These are phyloP conservation scores for Sebastes hubbsi DNA, from an alignment of 2,797 vertebrate species.

Conservation along the genomic window DNA sequence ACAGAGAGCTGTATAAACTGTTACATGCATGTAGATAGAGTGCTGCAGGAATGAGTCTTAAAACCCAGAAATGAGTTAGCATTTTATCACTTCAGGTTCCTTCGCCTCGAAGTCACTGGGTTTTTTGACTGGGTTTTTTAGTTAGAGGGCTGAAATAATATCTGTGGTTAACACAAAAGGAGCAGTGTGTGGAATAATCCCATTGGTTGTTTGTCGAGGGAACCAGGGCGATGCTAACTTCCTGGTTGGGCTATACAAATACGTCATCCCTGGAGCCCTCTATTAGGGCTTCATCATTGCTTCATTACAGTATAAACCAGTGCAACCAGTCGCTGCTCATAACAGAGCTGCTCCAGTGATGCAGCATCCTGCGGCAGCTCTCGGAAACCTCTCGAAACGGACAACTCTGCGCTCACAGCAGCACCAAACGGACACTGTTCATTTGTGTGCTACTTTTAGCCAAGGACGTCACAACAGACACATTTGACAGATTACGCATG, in stretches of 20 bases:
- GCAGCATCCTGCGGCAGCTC: neutral
- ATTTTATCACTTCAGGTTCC: neutral
- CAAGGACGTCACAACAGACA: neutral
- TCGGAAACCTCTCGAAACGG: neutral
- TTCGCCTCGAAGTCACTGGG: no score
- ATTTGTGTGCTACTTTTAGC: neutral
- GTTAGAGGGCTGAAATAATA: no score
- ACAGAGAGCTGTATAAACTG: neutral
- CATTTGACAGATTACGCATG: conserved; percentile 21
- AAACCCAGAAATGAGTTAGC: neutral
- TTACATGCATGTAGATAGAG: neutral
- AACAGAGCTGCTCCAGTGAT: neutral
- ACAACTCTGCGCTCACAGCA: neutral
- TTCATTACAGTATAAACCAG: neutral
- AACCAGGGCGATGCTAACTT: no score
- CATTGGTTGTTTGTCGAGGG: no score
- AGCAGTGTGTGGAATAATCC: no score
- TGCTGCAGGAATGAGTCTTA: neutral
- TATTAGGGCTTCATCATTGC: neutral
- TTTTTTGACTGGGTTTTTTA: no score
- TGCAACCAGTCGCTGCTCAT: neutral
- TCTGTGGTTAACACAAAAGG: no score
- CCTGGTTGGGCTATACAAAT: neutral
- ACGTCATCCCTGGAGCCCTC: neutral
- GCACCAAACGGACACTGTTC: neutral